Evolutionary conservation across 2,797 vertebrate species (phyloP).

Genomic region (Chaetodon trifasciatus): DNA sequence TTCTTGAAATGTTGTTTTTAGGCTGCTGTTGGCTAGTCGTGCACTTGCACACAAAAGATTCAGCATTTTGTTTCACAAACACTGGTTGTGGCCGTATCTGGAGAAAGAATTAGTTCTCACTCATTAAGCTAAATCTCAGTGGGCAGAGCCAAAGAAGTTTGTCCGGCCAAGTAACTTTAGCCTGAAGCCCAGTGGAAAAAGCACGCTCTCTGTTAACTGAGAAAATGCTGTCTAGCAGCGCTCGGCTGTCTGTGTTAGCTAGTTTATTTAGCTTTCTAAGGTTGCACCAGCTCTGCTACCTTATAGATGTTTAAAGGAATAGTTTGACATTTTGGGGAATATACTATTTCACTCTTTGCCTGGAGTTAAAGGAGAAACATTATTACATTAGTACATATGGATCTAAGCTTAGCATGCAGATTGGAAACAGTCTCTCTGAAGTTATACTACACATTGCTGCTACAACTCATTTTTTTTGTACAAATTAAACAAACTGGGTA

Average conservation of each 20-base stretch:
- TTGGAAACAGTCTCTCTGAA: too few species aligned
- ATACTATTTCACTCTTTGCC: not conserved
- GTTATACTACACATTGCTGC: too few species aligned
- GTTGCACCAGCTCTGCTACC: not conserved
- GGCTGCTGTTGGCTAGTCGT: not conserved
- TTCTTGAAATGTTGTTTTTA: constrained; percentile 2
- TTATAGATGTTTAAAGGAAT: not conserved
- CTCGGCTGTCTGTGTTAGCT: not conserved
- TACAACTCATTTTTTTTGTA: too few species aligned
- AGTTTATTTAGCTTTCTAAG: not conserved
- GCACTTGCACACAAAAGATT: not conserved
- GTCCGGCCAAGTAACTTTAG: constrained; percentile 24
- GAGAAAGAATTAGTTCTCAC: constrained; percentile 27
- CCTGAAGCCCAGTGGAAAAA: constrained; percentile 18
- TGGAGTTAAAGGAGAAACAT: not conserved
- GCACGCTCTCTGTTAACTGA: not conserved
- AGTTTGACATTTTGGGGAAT: too few species aligned
- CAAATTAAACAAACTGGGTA: not conserved
- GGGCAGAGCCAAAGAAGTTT: constrained; percentile 20
- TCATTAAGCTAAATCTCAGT: constrained; percentile 25
- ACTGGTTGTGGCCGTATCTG: constrained; percentile 5
- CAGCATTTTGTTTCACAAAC: not conserved
- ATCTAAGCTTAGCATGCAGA: too few species aligned
- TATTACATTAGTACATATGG: too few species aligned
- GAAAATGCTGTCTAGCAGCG: not conserved